phyloP scores from a whole-genome alignment of 2,888 invertebrate species.

The Strigamia crassipes region DNA sequence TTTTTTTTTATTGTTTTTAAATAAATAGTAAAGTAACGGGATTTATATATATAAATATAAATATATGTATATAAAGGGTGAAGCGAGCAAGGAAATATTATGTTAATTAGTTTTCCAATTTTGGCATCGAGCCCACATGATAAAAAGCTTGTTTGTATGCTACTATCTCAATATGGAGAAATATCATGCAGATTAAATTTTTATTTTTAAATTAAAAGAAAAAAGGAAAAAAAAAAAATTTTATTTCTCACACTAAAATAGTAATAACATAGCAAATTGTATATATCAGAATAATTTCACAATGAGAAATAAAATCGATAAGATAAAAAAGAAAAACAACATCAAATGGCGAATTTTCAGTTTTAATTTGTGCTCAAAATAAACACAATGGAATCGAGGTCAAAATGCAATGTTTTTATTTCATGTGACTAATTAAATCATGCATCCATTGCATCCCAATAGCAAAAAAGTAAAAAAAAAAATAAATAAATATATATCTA shows the following conservation, averaged over 20 bases:
- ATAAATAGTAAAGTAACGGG: conserved; percentile 37
- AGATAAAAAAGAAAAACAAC: not conserved
- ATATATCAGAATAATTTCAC: not conserved
- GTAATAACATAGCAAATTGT: too few relatives aligned
- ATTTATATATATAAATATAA: not conserved
- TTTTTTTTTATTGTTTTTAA: not conserved
- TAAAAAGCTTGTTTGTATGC: conserved; percentile 42
- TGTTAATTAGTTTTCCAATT: conserved; percentile 42
- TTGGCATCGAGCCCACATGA: conserved; percentile 37
- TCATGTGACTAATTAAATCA: conserved; percentile 37
- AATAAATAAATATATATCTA: not conserved
- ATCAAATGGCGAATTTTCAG: not conserved
- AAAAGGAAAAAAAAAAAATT: not conserved
- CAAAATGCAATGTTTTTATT: conserved; percentile 20
- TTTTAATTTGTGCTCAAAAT: conserved; percentile 29
- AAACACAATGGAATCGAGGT: conserved; percentile 42
- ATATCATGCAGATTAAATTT: conserved; percentile 17
- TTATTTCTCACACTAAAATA: not conserved
- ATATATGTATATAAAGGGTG: conserved; percentile 11
- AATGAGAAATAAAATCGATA: conserved; percentile 14
- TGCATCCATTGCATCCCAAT: conserved; percentile 11
- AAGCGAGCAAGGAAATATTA: conserved; percentile 40
- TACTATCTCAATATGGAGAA: conserved; percentile 42
- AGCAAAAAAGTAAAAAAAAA: not conserved
- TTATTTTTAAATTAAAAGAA: not conserved